These are phyloP conservation scores for Oreochromis spilurus DNA, from an alignment of 2,113 vertebrate species.

Conservation along the genomic window DNA sequence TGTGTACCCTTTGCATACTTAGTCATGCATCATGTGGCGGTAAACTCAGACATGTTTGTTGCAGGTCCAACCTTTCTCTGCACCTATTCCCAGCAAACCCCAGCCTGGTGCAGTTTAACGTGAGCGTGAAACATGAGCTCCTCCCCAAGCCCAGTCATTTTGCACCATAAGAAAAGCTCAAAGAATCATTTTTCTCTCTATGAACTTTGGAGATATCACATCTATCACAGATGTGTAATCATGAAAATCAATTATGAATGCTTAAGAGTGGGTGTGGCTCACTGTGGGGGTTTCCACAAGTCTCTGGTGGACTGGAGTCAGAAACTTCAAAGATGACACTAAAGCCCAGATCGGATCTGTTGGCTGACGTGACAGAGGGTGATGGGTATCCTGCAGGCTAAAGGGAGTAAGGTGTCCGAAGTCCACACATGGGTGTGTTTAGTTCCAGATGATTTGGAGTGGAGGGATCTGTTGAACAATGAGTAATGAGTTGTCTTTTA, in stretches of 20 bases:
- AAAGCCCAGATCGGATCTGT: slow-evolving; percentile 1
- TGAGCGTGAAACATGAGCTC: slow-evolving; percentile 1
- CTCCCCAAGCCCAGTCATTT: background rate
- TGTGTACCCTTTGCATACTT: background rate
- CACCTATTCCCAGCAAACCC: background rate
- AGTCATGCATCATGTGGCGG: background rate
- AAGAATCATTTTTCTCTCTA: slow-evolving; percentile 1
- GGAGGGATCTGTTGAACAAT: slow-evolving; percentile 39
- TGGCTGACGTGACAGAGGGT: background rate
- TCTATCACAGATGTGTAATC: slow-evolving; percentile 31
- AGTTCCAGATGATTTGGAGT: slow-evolving; percentile 54
- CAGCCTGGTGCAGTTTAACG: background rate
- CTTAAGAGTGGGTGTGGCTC: background rate
- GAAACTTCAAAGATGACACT: slow-evolving; percentile 17
- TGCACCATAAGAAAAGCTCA: slow-evolving; percentile 2
- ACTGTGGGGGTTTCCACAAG: slow-evolving; percentile 13
- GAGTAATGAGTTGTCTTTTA: slow-evolving; percentile 34
- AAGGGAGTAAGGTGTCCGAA: background rate
- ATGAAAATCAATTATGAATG: slow-evolving; percentile 44
- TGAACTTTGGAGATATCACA: background rate
- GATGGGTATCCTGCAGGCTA: background rate
- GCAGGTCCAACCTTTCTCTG: background rate
- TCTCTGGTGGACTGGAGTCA: background rate
- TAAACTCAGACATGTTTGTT: background rate
- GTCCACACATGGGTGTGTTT: slow-evolving; percentile 58